A percentile compares a stretch with the other conserved stretches of the same genome.
These are phyloP conservation scores for Agapostemon virescens DNA, from an alignment of 2,888 invertebrate genomes.

Conservation along the genomic window DNA sequence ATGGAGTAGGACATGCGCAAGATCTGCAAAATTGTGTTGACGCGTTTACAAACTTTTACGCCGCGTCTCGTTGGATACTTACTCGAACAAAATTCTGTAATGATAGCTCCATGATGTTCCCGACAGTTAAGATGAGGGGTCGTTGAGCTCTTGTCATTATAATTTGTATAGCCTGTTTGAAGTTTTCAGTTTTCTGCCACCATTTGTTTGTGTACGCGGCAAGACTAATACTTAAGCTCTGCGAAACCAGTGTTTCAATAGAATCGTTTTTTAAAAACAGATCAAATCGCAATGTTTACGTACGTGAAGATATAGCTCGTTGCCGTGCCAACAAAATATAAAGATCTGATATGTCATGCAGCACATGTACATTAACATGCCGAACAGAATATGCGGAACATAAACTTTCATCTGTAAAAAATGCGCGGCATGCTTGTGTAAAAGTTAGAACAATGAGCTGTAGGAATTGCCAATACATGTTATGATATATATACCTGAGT, in stretches of 20 bases:
- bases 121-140: slow-evolving; percentile 67
- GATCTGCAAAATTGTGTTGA: slow-evolving; percentile 62
- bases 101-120: slow-evolving; percentile 68
- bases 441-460: not conserved
- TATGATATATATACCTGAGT: slow-evolving; percentile 65
- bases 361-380: slow-evolving; percentile 67
- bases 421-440: not conserved
- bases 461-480: not conserved
- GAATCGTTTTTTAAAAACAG: not conserved
- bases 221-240: slow-evolving; percentile 66
- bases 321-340: slow-evolving; percentile 74
- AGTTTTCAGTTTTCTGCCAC: slow-evolving; percentile 68
- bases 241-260: slow-evolving; percentile 28
- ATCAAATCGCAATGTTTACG: slow-evolving; percentile 32
- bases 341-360: slow-evolving; percentile 74
- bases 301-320: slow-evolving; percentile 71
- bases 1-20: slow-evolving; percentile 72
- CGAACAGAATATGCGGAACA: slow-evolving; percentile 66
- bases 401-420: slow-evolving; percentile 64
- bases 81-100: slow-evolving; percentile 72
- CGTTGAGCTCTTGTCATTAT: slow-evolving; percentile 66
- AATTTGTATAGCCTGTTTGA: slow-evolving; percentile 66
- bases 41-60: slow-evolving; percentile 2
- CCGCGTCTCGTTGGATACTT: slow-evolving; percentile 32
- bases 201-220: slow-evolving; percentile 70